Percentiles rank a stretch among this genome's conserved stretches.
phyloP scores from a whole-genome alignment of 2,113 vertebrate species.

The Delphinapterus leucas region DNA sequence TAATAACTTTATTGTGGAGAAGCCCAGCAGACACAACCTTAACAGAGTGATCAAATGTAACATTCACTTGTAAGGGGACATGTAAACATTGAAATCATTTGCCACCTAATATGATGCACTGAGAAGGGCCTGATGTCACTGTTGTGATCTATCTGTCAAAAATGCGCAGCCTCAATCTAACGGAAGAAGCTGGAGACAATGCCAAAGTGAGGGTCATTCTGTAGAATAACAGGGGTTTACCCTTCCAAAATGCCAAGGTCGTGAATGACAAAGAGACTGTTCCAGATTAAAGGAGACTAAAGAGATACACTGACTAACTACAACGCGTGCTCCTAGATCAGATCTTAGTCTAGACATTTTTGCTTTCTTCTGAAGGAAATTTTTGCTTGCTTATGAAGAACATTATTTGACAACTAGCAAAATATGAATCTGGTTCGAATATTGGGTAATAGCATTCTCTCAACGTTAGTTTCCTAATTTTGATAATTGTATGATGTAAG shows the following conservation, averaged over 20 bases:
- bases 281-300: slow-evolving; percentile 17
- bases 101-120: not conserved
- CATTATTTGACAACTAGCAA: slow-evolving; percentile 9
- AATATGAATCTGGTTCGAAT: not conserved
- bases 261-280: not conserved
- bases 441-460: not conserved
- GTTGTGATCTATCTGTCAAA: not conserved
- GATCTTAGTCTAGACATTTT: not conserved
- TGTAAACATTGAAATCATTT: not conserved
- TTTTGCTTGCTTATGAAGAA: slow-evolving; percentile 2
- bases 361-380: slow-evolving; percentile 9
- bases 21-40: not conserved
- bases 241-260: slow-evolving; percentile 20
- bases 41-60: not conserved
- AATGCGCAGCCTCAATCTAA: not conserved
- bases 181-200: not conserved
- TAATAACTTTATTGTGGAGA: not conserved
- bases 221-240: not conserved
- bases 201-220: not conserved
- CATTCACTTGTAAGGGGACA: not conserved
- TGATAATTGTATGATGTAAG: not conserved
- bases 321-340: not conserved
- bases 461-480: not conserved
- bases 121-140: not conserved
- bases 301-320: not conserved